phyloP scores from a whole-genome alignment of 2,797 vertebrate species.

The Sus cebifrons region DNA sequence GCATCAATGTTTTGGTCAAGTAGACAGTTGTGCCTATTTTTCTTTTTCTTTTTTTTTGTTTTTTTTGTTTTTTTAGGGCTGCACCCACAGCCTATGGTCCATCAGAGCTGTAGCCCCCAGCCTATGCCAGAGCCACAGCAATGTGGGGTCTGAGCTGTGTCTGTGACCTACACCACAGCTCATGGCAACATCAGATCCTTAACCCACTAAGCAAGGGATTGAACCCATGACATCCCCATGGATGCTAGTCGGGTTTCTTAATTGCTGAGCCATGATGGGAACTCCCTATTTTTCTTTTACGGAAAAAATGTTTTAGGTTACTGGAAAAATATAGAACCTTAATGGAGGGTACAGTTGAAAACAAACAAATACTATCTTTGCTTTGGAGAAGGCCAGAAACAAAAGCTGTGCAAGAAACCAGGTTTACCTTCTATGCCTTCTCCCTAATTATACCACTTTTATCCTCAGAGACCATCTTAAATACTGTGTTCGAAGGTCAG shows the following conservation, averaged over 20 bases:
- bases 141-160: no score
- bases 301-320: constrained; percentile 16
- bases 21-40: background rate
- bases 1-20: background rate
- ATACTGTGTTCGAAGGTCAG: background rate
- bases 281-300: background rate
- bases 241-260: no score
- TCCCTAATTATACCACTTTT: background rate
- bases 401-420: background rate
- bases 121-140: no score
- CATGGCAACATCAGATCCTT: no score
- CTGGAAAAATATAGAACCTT: constrained; percentile 44
- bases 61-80: background rate
- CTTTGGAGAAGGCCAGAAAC: constrained; percentile 18
- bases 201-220: no score
- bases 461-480: background rate
- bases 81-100: no score
- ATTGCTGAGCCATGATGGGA: no score
- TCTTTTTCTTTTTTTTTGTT: background rate
- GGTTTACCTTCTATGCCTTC: background rate
- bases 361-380: background rate
- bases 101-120: no score
- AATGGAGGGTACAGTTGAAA: background rate
- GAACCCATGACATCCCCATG: no score
- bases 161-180: no score